Evolutionary conservation across 2,113 vertebrate genomes (phyloP), one percentile per base, ranked within the genome.

Genomic region (Chloebia gouldiae): DNA sequence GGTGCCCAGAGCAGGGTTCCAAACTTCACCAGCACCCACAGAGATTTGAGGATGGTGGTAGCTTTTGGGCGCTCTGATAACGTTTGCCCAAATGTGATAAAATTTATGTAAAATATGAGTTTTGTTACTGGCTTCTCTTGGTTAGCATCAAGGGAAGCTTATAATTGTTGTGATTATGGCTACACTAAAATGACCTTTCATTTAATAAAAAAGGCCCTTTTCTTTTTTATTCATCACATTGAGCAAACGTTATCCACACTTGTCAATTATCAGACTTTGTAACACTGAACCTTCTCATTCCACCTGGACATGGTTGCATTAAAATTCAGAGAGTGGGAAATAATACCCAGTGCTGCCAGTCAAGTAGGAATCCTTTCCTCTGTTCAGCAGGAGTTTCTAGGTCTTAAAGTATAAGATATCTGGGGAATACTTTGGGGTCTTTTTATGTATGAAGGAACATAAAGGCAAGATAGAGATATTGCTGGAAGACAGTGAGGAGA

Each of bases 261-360:
- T 94, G 87, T 94, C 78, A 96, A 80, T 95, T 79, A 90, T 71
- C 56, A 54, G 86, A 81, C 69, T 92, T 89, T 92, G n/a, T 59
- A 95, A 73, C 70, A 35, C 39, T 63, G 37, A 88, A 95, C 66
- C 21, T 89, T 92, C 70, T 88, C 0, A 1, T 92, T 96, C 64
- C 80, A 93, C 64, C 76, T 92, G 79, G 79, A 53, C 82, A 69
- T 17, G 37, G 53, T 72, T 61, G 44, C 60, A 60, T 95, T 96
- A 96, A 84, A 81, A 91, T 83, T 86, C 49, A 96, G 81, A 72
- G 50, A 71, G 86, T 94, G 93, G 66, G 71, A 68, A 92, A 73
- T 92, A 94, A 89, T 90, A 72, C 54, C 61, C 89, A 83, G 6
- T 42, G 87, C 37, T 95, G 78, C 93, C 91, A 64, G 84, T 95